A percentile compares a stretch with the other conserved stretches of the same genome.
Evolutionary conservation across 2,113 vertebrate species (phyloP).

Genomic region (Brienomyrus brachyistius): DNA sequence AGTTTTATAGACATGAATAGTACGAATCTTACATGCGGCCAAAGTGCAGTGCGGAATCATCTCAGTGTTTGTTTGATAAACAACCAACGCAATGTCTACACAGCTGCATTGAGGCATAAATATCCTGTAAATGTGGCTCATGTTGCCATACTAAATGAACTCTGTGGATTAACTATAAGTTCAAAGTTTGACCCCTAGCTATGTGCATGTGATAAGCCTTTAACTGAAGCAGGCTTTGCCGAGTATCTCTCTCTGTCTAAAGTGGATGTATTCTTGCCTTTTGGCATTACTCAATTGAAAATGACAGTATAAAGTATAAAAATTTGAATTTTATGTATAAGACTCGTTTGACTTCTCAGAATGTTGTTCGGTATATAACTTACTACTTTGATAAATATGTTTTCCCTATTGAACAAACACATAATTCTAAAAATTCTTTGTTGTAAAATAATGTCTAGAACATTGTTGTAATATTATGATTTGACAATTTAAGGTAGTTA

Average conservation of each 20-base stretch:
- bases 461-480: background rate
- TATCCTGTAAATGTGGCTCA: constrained; percentile 5
- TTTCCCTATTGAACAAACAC: constrained; percentile 24
- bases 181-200: constrained; percentile 3
- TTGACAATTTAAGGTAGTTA: background rate
- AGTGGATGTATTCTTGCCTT: background rate
- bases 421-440: background rate
- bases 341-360: background rate
- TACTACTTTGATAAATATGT: background rate
- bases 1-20: background rate
- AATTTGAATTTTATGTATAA: background rate
- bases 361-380: background rate
- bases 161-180: constrained; percentile 14
- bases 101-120: constrained; percentile 21
- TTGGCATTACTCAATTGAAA: background rate
- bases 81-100: constrained; percentile 8
- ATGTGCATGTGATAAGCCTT: background rate
- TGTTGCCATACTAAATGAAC: background rate
- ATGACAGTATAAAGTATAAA: background rate
- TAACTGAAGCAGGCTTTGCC: background rate
- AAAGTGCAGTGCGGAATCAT: constrained; percentile 1
- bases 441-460: background rate
- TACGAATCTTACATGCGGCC: background rate
- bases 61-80: constrained; percentile 16
- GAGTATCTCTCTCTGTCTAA: background rate